Conservation (phyloP, 2,113 vertebrate genomes). For the Thymallus thymallus region DNA sequence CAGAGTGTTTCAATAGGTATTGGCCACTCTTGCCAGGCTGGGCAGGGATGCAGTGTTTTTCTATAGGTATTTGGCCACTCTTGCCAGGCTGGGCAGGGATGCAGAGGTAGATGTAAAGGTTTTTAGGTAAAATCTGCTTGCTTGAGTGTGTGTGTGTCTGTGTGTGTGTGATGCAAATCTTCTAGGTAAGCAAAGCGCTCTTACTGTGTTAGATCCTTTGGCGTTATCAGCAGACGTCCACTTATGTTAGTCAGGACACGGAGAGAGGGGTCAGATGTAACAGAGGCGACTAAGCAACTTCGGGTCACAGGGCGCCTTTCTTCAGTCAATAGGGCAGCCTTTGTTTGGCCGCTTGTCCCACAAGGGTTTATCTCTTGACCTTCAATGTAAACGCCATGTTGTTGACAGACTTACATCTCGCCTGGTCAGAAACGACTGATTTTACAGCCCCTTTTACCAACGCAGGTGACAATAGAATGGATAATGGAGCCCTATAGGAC, state of each 20-base stretch:
- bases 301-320: not conserved
- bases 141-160: not conserved
- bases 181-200: not conserved
- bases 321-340: not conserved
- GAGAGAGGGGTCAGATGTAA: not conserved
- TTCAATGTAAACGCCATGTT: not conserved
- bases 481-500: no score
- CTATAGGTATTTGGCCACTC: no score
- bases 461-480: no score
- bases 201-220: not conserved
- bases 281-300: not conserved
- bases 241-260: not conserved
- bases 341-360: not conserved
- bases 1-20: no score
- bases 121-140: constrained; percentile 7
- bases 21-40: no score
- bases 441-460: no score
- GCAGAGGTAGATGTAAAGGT: no score
- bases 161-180: not conserved
- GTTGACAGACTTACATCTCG: not conserved
- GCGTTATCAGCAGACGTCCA: not conserved
- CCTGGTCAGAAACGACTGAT: not conserved
- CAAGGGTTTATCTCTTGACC: not conserved
- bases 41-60: no score
- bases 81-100: no score